These are phyloP conservation scores for Poeciliopsis gracilis DNA, from an alignment of 2,797 vertebrate species.

Conservation along the genomic window DNA sequence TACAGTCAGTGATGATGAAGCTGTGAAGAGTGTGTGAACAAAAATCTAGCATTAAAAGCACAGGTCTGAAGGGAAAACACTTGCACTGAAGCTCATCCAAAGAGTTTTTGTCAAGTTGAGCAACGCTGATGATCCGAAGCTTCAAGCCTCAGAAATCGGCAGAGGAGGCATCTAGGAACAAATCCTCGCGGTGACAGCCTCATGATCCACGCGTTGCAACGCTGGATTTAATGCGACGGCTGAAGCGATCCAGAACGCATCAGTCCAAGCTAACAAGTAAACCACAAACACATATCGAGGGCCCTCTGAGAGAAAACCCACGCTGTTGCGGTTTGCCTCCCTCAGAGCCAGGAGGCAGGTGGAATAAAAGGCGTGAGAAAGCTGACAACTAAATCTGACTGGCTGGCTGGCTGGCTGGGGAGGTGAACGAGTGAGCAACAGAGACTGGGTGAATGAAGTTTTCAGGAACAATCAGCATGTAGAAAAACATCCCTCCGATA, in stretches of 20 bases:
- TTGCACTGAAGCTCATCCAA: constrained; percentile 18
- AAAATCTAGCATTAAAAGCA: background rate
- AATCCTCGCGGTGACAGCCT: constrained; percentile 27
- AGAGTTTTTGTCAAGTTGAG: constrained; percentile 29
- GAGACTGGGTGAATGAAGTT: constrained; percentile 4
- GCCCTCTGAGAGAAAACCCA: constrained; percentile 61
- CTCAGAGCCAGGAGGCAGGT: constrained; percentile 39
- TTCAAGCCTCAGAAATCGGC: constrained; percentile 27
- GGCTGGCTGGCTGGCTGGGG: constrained; percentile 19
- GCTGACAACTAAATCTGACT: constrained; percentile 27
- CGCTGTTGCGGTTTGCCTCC: constrained; percentile 46
- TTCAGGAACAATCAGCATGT: too few species aligned
- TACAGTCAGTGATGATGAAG: background rate
- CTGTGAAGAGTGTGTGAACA: background rate
- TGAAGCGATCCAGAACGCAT: constrained; percentile 35
- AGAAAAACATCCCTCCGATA: background rate
- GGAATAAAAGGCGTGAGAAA: constrained; percentile 45
- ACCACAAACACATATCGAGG: constrained; percentile 54
- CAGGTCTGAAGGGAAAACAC: constrained; percentile 6
- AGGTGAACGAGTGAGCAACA: constrained; percentile 11
- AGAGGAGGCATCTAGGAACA: constrained; percentile 25
- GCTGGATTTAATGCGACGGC: constrained; percentile 26
- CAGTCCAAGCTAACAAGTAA: constrained; percentile 42
- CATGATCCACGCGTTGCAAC: constrained; percentile 34
- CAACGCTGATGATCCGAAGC: constrained; percentile 20